Evolutionary conservation across 1,140 invertebrate genomes (phyloP).

Genomic region (Liolophura sinensis): DNA sequence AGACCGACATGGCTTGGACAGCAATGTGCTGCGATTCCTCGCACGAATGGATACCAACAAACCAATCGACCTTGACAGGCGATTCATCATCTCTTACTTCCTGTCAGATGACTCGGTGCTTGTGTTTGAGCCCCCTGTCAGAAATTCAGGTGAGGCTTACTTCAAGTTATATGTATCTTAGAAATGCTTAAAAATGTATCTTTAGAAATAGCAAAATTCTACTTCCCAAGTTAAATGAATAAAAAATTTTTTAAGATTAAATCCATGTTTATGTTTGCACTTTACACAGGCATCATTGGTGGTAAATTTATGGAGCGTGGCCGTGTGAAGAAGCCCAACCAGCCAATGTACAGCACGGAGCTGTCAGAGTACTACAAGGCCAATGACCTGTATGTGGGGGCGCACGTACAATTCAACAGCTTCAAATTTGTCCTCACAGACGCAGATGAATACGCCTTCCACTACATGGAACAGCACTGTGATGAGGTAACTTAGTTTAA

Average conservation of each 20-base stretch:
- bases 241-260: no score
- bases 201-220: not conserved
- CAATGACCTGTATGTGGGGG: constrained; percentile 81
- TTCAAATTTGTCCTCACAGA: constrained; percentile 77
- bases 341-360: constrained; percentile 61
- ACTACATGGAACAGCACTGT: constrained; percentile 83
- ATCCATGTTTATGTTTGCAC: no score
- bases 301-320: constrained; percentile 72
- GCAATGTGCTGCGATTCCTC: constrained; percentile 77
- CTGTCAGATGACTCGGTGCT: constrained; percentile 82
- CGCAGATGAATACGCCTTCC: constrained; percentile 83
- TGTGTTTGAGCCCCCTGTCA: constrained; percentile 73
- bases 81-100: constrained; percentile 82
- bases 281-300: constrained; percentile 62
- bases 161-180: not conserved
- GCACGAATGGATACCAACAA: constrained; percentile 74
- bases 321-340: constrained; percentile 73
- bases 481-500: constrained; percentile 65
- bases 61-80: constrained; percentile 69
- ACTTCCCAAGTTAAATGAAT: no score
- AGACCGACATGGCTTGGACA: constrained; percentile 70
- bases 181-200: not conserved
- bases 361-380: constrained; percentile 75
- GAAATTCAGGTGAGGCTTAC: constrained; percentile 77
- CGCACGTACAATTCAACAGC: constrained; percentile 72